phyloP scores from a whole-genome alignment of 2,888 invertebrate species.

The Habroteleia sp. region DNA sequence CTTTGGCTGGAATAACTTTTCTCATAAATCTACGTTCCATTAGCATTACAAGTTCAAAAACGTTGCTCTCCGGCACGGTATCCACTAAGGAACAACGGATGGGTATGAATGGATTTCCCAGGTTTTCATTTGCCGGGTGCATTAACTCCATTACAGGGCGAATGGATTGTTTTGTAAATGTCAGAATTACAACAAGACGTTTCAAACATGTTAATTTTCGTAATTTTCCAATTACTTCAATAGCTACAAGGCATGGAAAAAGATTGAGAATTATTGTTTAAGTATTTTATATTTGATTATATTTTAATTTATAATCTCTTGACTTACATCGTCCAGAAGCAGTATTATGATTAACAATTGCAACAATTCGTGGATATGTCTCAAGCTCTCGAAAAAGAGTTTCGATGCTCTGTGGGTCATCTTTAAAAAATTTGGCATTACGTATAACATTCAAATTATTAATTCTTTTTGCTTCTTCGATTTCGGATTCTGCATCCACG shows the following conservation, averaged over 20 bases:
- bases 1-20: constrained; percentile 61
- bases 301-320: not conserved
- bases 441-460: constrained; percentile 75
- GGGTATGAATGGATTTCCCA: constrained; percentile 78
- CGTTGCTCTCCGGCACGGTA: constrained; percentile 74
- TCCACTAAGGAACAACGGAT: constrained; percentile 76
- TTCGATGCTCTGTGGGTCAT: constrained; percentile 68
- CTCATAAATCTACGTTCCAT: constrained; percentile 75
- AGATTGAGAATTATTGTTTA: constrained; percentile 9
- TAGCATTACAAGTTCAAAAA: constrained; percentile 76
- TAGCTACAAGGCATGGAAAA: too few species aligned
- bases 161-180: constrained; percentile 78
- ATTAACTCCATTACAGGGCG: constrained; percentile 78
- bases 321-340: constrained; percentile 37
- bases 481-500: constrained; percentile 76
- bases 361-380: constrained; percentile 66
- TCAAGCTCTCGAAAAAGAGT: constrained; percentile 68
- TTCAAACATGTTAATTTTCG: constrained; percentile 73
- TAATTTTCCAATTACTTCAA: constrained; percentile 75
- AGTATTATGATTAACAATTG: constrained; percentile 43
- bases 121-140: constrained; percentile 71
- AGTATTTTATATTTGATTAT: not conserved
- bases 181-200: constrained; percentile 76
- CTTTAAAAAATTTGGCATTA: constrained; percentile 77
- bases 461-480: constrained; percentile 77